phyloP scores from a whole-genome alignment of 2,888 invertebrate genomes.

The Corythucha ciliata region DNA sequence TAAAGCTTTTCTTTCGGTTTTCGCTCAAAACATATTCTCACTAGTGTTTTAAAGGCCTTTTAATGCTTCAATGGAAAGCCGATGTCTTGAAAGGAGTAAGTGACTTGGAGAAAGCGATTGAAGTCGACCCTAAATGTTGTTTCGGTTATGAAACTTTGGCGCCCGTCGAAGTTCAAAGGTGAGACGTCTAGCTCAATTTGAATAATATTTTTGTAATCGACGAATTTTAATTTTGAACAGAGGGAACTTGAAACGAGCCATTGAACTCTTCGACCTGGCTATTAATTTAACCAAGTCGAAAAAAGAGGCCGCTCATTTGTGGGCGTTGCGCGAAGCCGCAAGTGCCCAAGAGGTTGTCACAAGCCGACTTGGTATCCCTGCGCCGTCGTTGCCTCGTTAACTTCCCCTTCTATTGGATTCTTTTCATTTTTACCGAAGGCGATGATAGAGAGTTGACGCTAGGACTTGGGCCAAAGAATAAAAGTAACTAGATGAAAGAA shows the following conservation, averaged over 20 bases:
- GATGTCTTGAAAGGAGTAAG: conserved; percentile 69
- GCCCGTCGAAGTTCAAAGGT: conserved; percentile 88
- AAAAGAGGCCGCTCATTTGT: conserved; percentile 82
- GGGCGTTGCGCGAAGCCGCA: conserved; percentile 81
- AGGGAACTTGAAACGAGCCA: conserved; percentile 70
- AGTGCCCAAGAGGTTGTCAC: conserved; percentile 54
- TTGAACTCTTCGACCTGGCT: conserved; percentile 81
- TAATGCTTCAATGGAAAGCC: conserved; percentile 75
- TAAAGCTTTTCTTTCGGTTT: conserved; percentile 14
- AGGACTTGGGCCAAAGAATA: too few species aligned
- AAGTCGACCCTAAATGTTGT: conserved; percentile 84
- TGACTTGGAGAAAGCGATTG: conserved; percentile 70
- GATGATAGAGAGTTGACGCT: too few species aligned
- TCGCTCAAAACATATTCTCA: background rate
- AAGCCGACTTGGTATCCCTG: conserved; percentile 14
- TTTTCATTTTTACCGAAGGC: too few species aligned
- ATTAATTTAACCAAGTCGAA: conserved; percentile 75
- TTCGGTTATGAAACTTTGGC: conserved; percentile 92
- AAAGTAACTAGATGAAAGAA: too few species aligned
- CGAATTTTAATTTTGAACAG: too few species aligned
- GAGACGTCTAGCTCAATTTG: too few species aligned
- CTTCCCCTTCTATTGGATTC: too few species aligned
- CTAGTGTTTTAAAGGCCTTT: conserved; percentile 40
- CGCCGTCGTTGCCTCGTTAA: too few species aligned
- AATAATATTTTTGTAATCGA: conserved; percentile 3